phyloP scores from a whole-genome alignment of 2,888 invertebrate genomes.

The Agrotis ipsilon region DNA sequence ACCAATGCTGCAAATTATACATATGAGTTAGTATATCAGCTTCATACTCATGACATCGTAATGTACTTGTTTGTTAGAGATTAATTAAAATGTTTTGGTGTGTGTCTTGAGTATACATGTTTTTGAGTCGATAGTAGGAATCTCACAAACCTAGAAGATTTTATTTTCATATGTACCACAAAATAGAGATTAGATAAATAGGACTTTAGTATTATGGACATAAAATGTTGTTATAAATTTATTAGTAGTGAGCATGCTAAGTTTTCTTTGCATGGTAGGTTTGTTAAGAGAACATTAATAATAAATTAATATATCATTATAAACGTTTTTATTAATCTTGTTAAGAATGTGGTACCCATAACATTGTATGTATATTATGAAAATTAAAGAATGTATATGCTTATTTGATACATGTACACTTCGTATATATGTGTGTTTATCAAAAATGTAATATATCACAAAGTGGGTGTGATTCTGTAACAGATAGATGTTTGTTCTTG shows the following conservation, averaged over 20 bases:
- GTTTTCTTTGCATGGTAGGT: slow-evolving; percentile 87
- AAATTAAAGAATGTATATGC: slow-evolving; percentile 79
- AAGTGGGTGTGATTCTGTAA: slow-evolving; percentile 80
- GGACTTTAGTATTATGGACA: slow-evolving; percentile 82
- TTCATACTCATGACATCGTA: slow-evolving; percentile 64
- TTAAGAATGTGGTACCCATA: slow-evolving; percentile 80
- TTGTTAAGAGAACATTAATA: slow-evolving; percentile 78
- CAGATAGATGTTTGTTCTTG: slow-evolving; percentile 85
- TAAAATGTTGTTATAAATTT: slow-evolving; percentile 85
- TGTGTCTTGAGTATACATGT: slow-evolving; percentile 61
- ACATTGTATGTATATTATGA: slow-evolving; percentile 85
- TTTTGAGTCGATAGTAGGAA: slow-evolving; percentile 73
- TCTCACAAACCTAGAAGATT: slow-evolving; percentile 76
- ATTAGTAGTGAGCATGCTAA: slow-evolving; percentile 82
- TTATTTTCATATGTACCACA: slow-evolving; percentile 76
- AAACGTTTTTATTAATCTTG: slow-evolving; percentile 80
- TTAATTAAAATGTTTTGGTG: slow-evolving; percentile 61
- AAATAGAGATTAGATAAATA: slow-evolving; percentile 75
- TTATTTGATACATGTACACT: slow-evolving; percentile 77
- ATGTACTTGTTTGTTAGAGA: slow-evolving; percentile 66
- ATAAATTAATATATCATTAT: slow-evolving; percentile 82
- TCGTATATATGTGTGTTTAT: slow-evolving; percentile 78
- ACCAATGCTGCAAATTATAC: slow-evolving; percentile 29
- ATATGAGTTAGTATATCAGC: slow-evolving; percentile 59
- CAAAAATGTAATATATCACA: slow-evolving; percentile 81